Evolutionary conservation across 2,888 invertebrate species (phyloP).

Genomic region (Hirtodrosophila trivittata): DNA sequence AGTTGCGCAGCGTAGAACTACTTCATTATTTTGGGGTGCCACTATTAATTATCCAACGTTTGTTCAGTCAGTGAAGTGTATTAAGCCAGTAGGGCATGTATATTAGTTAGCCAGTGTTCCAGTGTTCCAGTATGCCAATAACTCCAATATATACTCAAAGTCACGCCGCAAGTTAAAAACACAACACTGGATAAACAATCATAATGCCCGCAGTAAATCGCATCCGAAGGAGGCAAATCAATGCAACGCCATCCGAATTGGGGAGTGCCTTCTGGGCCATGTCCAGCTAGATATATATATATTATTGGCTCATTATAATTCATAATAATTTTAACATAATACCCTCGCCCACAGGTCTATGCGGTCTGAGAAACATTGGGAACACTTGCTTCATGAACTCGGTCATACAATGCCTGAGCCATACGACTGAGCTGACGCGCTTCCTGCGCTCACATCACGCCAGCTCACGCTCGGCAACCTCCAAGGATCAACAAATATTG

Average conservation of each 20-base stretch:
- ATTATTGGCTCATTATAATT: constrained; percentile 11
- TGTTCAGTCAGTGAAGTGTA: too few species aligned
- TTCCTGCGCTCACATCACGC: constrained; percentile 81
- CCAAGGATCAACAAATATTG: constrained; percentile 84
- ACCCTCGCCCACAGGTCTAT: constrained; percentile 85
- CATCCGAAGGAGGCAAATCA: constrained; percentile 13
- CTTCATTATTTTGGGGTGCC: too few species aligned
- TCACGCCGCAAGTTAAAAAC: too few species aligned
- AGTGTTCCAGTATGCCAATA: not conserved
- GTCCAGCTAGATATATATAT: constrained; percentile 37
- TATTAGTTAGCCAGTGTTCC: not conserved
- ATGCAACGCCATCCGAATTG: constrained; percentile 52
- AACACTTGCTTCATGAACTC: constrained; percentile 86
- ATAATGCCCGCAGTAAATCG: constrained; percentile 31
- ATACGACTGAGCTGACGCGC: constrained; percentile 83
- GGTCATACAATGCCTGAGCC: constrained; percentile 84
- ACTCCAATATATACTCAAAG: constrained; percentile 1
- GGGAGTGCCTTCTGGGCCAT: constrained; percentile 54
- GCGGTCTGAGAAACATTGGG: constrained; percentile 96
- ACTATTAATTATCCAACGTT: too few species aligned
- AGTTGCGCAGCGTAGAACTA: too few species aligned
- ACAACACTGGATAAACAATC: too few species aligned
- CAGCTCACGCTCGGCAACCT: constrained; percentile 80
- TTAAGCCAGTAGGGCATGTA: not conserved
- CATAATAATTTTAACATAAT: constrained; percentile 12